These are phyloP conservation scores for Chesias legatella DNA, from an alignment of 2,888 invertebrate genomes.

Conservation along the genomic window DNA sequence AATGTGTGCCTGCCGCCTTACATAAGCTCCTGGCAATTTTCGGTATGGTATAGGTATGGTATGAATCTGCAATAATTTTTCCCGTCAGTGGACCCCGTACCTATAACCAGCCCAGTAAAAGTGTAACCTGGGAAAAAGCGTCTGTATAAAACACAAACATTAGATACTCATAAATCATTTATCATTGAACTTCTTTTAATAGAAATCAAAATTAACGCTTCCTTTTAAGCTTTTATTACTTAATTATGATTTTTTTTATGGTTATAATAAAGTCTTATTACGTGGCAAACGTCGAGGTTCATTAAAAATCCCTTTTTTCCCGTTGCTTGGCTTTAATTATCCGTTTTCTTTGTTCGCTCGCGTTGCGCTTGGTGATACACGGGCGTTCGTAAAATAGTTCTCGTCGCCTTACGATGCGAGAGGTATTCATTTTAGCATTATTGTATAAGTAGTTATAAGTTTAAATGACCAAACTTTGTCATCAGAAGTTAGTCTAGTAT, in stretches of 20 bases:
- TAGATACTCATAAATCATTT: too few species aligned
- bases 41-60: too few species aligned
- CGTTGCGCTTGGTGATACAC: slow-evolving; percentile 53
- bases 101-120: too few species aligned
- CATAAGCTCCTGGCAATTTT: too few species aligned
- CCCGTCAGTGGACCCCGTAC: too few species aligned
- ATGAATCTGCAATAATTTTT: too few species aligned
- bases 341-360: slow-evolving; percentile 71
- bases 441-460: slow-evolving; percentile 22
- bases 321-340: slow-evolving; percentile 73
- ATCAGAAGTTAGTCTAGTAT: too few species aligned
- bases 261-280: slow-evolving; percentile 70
- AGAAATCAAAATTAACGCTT: slow-evolving; percentile 2
- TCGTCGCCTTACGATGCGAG: slow-evolving; percentile 37
- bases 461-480: neutral
- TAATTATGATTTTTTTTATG: slow-evolving; percentile 57
- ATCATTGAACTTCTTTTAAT: too few species aligned
- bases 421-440: slow-evolving; percentile 19
- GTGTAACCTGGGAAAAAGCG: too few species aligned
- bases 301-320: slow-evolving; percentile 75
- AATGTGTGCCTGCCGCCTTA: too few species aligned
- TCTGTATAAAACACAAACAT: too few species aligned
- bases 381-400: slow-evolving; percentile 51
- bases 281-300: slow-evolving; percentile 65
- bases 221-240: slow-evolving; percentile 38